Percentiles rank a stretch among this genome's conserved stretches.
phyloP scores from a whole-genome alignment of 2,888 invertebrate species.

The Metallyticus violacea region DNA sequence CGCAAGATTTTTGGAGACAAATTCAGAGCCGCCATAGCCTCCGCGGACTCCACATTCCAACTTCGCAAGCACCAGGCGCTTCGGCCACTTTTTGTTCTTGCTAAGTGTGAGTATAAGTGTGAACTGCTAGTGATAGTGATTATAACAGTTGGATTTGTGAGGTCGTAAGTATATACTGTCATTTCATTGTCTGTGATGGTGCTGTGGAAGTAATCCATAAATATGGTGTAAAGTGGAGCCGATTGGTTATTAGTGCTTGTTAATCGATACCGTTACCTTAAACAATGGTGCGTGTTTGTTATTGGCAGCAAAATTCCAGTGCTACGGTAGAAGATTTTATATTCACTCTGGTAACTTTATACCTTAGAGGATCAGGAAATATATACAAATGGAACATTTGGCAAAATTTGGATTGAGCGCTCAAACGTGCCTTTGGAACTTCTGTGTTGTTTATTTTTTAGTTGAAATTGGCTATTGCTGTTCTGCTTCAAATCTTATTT shows the following conservation, averaged over 20 bases:
- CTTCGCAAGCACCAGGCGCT: constrained; percentile 10
- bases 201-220: not conserved
- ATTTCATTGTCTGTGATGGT: not conserved
- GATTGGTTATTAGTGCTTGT: not conserved
- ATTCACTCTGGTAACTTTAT: too few relatives aligned
- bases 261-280: too few relatives aligned
- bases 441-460: too few relatives aligned
- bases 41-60: constrained; percentile 34
- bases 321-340: not conserved
- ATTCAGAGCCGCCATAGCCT: constrained; percentile 30
- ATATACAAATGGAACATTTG: too few relatives aligned
- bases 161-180: not conserved
- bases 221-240: not conserved
- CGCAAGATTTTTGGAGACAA: not conserved
- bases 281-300: too few relatives aligned
- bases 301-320: not conserved
- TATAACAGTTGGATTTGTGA: not conserved
- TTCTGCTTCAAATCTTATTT: too few relatives aligned
- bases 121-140: not conserved
- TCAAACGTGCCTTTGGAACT: too few relatives aligned
- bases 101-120: constrained; percentile 20
- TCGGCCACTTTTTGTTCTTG: constrained; percentile 6
- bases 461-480: too few relatives aligned
- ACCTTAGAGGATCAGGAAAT: too few relatives aligned
- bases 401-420: too few relatives aligned